Conservation (phyloP, 35 echinoderm and acorn worm species). For the Strongylocentrotus purpuratus region DNA sequence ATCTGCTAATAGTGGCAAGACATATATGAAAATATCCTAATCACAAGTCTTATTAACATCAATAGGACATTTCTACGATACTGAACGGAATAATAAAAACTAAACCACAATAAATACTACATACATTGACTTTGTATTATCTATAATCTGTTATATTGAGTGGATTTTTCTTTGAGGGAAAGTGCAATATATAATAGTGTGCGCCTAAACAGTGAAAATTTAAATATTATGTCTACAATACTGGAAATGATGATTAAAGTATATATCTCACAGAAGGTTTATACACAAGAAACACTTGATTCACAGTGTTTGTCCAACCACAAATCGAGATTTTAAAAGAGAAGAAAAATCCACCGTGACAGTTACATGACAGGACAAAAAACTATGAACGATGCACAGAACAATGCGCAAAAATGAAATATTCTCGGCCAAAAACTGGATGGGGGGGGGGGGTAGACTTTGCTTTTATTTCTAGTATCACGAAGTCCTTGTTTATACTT, state of each 20-base stretch:
- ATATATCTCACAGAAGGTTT: not conserved
- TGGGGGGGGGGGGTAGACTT: not conserved
- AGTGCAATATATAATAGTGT: not conserved
- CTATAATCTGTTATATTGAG: not conserved
- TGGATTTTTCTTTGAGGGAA: not conserved
- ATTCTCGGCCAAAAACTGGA: not conserved
- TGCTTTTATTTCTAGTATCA: not conserved
- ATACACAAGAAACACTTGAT: no score
- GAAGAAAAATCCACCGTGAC: not conserved
- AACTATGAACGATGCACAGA: not conserved
- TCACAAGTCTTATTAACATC: not conserved
- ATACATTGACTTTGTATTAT: not conserved
- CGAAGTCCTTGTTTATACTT: not conserved
- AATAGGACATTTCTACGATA: not conserved
- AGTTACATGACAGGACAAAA: not conserved
- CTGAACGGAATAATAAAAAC: not conserved
- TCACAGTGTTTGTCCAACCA: no score
- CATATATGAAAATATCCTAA: not conserved
- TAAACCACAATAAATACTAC: not conserved
- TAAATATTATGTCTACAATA: not conserved
- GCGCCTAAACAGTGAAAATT: not conserved
- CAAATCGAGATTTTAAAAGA: no score
- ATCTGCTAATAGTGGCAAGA: constrained; percentile 1
- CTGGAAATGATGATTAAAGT: not conserved
- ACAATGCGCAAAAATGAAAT: not conserved